Evolutionary conservation across 2,797 vertebrate species (phyloP), one percentile per base, ranked within the genome.

Genomic region (Sardinella longiceps): DNA sequence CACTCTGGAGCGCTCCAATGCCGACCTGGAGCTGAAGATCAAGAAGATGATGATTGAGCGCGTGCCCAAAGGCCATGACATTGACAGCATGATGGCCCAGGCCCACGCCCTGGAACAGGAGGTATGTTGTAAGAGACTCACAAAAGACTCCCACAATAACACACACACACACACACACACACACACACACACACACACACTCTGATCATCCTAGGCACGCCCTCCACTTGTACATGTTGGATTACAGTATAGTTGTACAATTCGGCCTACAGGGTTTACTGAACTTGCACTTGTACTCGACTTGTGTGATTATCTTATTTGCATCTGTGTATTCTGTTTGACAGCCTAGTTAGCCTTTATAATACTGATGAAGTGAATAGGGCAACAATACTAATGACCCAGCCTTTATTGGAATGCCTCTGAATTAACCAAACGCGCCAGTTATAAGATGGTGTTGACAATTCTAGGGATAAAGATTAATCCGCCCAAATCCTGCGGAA

Each of bases 1-100:
- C 43, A 90, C 94, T 9, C 93, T 96, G 91, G 96, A 96, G 91
- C 94, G 90, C 88, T 94, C 95, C 90, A 96, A 96, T 14, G 94
- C 93, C 0, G 94, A 96, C 89, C 92, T 96, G 89, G 96, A 96
- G 91, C 85, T 88, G 56, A 95, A 89, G 89, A 96, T 96, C 87
- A 95, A 95, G 86, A 94, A 95, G 88, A 45, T 94, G 89, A 96
- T 96, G 95, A 83, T 95, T 0, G 93, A 96, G 33, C 94, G 94
- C 43, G 91, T 95, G 46, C 95, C 95, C 50, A 96, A 96, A 91
- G 92, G 94, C 45, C 93, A 94, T 0, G 95, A 96, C 90, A 92
- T 95, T 0, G 94, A 95, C 28, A 91, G 94, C 87, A 95, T 96
- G 96, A 92, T 96, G 93, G 92, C 93, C 30, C 93, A 96, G 83